Evolutionary conservation across 2,888 invertebrate genomes (phyloP), one percentile per base, ranked within the genome.

Genomic region (Panopea generosa): DNA sequence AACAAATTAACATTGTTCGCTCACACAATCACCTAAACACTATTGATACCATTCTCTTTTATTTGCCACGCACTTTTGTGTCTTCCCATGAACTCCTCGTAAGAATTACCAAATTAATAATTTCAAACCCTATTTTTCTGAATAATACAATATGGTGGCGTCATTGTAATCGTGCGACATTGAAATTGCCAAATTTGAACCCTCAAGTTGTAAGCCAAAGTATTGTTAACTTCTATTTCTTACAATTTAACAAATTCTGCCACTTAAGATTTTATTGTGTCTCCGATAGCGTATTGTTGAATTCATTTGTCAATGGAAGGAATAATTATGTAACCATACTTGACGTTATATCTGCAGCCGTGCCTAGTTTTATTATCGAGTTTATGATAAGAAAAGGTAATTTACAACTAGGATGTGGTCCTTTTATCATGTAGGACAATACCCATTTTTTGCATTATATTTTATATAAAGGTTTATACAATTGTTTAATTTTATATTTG

Each of bases 171-270:
- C n/a, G n/a, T n/a, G n/a, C n/a, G n/a, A n/a, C n/a, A n/a, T n/a
- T n/a, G n/a, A n/a, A n/a, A n/a, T n/a, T n/a, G n/a, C 40, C 40
- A 11, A 40, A 40, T 40, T 40, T 40, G 40, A 40, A 7, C 7
- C 16, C 16, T 11, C 40, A 40, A 40, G 40, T 11, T 49, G n/a
- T 11, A 7, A 18, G 9, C 18, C 9, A 18, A 45, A 22, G 56
- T 43, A 73, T 73, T 73, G 73, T 67, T 20, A 61, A 67, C 62
- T 73, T 73, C 73, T 62, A 62, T 62, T 61, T 62, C 67, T 62
- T 73, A 62, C 61, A 67, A 67, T 55, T 55, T 45, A n/a, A n/a
- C n/a, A n/a, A n/a, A n/a, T n/a, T n/a, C n/a, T 38, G 52, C 50
- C 55, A 68, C 67, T 73, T 56, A 53, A 73, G 65, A 57, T 26